A percentile compares a stretch with the other conserved stretches of the same genome.
Conservation (phyloP, 2,797 vertebrate genomes). For the Thripadectes ignobilis region DNA sequence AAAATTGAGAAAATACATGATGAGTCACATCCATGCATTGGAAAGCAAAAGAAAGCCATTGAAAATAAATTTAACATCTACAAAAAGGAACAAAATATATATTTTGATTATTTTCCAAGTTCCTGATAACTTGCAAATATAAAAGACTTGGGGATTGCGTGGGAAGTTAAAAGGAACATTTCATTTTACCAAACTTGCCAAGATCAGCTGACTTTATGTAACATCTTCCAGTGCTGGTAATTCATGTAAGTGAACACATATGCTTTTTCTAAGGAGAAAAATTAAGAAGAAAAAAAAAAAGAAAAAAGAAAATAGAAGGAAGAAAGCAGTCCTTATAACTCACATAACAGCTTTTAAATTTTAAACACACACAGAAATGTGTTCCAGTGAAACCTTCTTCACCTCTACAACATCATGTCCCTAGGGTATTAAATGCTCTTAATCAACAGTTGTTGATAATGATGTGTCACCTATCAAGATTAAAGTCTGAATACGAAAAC, state of each 20-base stretch:
- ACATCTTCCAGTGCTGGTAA: neutral
- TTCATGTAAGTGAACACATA: neutral
- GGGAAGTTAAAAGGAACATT: neutral
- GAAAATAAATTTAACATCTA: neutral
- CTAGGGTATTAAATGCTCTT: conserved; percentile 26
- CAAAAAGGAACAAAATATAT: neutral
- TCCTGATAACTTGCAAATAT: neutral
- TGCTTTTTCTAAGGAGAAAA: neutral
- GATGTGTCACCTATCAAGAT: conserved; percentile 50
- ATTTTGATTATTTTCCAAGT: neutral
- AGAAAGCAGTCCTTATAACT: neutral
- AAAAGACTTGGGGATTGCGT: neutral
- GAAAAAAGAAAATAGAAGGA: neutral
- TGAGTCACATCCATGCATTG: neutral
- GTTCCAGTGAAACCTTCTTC: conserved; percentile 33
- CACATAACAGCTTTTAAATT: conserved; percentile 9
- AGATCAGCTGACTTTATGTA: neutral
- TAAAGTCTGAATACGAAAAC: conserved; percentile 57
- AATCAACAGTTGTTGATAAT: conserved; percentile 60
- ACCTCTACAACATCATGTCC: neutral
- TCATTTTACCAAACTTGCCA: neutral
- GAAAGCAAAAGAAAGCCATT: neutral
- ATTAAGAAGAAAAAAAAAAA: neutral
- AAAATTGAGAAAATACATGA: neutral
- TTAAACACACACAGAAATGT: neutral